Conservation (phyloP, 2,113 vertebrate species). For the Hydrolagus affinis region DNA sequence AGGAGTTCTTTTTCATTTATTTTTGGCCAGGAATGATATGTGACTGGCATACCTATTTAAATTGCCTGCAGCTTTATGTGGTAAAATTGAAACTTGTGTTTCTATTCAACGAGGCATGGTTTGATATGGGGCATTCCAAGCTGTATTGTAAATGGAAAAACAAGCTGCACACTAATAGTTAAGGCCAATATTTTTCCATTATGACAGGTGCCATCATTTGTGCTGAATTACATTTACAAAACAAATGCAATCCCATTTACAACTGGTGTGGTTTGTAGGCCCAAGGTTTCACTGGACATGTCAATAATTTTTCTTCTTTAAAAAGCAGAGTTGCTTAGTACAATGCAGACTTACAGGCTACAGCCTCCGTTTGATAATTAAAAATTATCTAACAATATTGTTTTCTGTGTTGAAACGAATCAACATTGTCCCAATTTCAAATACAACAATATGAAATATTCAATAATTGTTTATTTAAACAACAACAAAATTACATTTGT, state of each 20-base stretch:
- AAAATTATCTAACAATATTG: background rate
- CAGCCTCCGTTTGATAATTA: background rate
- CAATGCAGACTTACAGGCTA: background rate
- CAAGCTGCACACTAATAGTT: background rate
- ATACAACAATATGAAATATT: background rate
- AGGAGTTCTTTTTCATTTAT: background rate
- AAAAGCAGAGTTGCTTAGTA: background rate
- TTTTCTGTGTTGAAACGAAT: background rate
- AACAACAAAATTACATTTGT: no score
- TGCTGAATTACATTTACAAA: background rate
- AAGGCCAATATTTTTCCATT: background rate
- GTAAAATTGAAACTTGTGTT: constrained; percentile 41
- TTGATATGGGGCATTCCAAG: background rate
- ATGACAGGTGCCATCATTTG: background rate
- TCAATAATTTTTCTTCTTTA: background rate
- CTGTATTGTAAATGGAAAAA: background rate
- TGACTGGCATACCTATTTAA: constrained; percentile 52
- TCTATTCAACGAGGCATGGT: background rate
- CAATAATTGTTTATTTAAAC: background rate
- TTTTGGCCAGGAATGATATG: constrained; percentile 28
- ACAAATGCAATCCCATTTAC: background rate
- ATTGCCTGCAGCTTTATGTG: constrained; percentile 47
- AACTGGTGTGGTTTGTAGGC: background rate
- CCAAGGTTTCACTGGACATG: background rate
- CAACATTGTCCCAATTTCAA: background rate